These are phyloP conservation scores for Danionella dracula DNA, from an alignment of 2,797 vertebrate species.

Conservation along the genomic window DNA sequence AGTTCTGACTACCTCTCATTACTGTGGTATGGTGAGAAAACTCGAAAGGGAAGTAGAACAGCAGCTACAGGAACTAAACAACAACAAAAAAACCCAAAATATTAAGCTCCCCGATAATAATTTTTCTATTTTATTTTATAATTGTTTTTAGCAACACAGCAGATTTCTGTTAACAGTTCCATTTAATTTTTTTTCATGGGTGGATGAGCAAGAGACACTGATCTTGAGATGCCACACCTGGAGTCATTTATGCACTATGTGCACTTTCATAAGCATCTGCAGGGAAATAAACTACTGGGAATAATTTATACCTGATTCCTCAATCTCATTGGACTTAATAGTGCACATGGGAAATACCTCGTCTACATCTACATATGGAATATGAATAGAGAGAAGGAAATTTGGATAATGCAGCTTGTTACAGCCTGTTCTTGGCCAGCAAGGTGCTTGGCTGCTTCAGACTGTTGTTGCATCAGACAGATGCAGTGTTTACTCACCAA, in stretches of 20 bases:
- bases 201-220: constrained; percentile 7
- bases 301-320: background rate
- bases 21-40: constrained; percentile 32
- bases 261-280: background rate
- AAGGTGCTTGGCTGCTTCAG: constrained; percentile 10
- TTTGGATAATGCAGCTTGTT: constrained; percentile 29
- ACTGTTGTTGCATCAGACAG: constrained; percentile 39
- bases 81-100: background rate
- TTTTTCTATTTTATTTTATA: background rate
- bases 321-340: background rate
- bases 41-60: background rate
- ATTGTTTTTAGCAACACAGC: background rate
- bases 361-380: background rate
- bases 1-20: constrained; percentile 55
- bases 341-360: constrained; percentile 1
- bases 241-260: background rate
- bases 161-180: constrained; percentile 1
- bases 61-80: background rate
- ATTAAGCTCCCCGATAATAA: background rate
- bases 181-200: constrained; percentile 14
- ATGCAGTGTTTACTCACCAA: constrained; percentile 42
- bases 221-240: background rate
- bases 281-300: background rate
- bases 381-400: constrained; percentile 24
- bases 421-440: constrained; percentile 9